Evolutionary conservation across 2,113 vertebrate genomes (phyloP).

Genomic region (Clarias macrocephalus): DNA sequence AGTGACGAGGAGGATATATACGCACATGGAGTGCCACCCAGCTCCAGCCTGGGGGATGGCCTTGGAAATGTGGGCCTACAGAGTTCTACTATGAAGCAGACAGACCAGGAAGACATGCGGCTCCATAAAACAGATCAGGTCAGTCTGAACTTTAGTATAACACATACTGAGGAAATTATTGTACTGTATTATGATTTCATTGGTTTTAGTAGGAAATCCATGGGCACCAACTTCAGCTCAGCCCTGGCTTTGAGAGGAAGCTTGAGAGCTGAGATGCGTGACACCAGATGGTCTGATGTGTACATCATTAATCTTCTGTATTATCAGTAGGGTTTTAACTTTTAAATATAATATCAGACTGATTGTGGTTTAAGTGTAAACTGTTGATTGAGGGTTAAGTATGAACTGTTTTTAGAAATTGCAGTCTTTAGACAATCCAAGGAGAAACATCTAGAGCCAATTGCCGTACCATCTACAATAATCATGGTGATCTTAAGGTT

Average conservation of each 20-base stretch:
- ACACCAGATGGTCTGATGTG: too few species aligned
- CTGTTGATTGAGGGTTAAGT: not conserved
- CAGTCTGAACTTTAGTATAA: not conserved
- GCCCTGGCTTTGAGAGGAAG: not conserved
- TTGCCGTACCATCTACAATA: too few species aligned
- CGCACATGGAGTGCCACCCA: slow-evolving; percentile 69
- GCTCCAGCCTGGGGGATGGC: slow-evolving; percentile 68
- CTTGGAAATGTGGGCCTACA: slow-evolving; percentile 59
- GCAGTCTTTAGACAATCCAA: not conserved
- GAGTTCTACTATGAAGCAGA: slow-evolving; percentile 15
- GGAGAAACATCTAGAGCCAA: not conserved
- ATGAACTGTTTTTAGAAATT: not conserved
- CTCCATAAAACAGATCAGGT: slow-evolving; percentile 84
- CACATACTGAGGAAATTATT: not conserved
- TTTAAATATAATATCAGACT: not conserved
- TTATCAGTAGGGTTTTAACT: not conserved
- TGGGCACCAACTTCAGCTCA: not conserved
- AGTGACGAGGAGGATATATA: slow-evolving; percentile 98
- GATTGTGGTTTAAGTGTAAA: too few species aligned
- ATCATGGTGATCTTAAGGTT: too few species aligned
- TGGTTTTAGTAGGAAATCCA: not conserved
- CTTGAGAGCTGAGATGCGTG: not conserved
- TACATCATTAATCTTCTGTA: not conserved
- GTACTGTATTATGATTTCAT: not conserved
- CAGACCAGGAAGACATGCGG: slow-evolving; percentile 63